Base-by-base conservation (phyloP, 1,140 invertebrate species). In the Zophobas morio region DNA sequence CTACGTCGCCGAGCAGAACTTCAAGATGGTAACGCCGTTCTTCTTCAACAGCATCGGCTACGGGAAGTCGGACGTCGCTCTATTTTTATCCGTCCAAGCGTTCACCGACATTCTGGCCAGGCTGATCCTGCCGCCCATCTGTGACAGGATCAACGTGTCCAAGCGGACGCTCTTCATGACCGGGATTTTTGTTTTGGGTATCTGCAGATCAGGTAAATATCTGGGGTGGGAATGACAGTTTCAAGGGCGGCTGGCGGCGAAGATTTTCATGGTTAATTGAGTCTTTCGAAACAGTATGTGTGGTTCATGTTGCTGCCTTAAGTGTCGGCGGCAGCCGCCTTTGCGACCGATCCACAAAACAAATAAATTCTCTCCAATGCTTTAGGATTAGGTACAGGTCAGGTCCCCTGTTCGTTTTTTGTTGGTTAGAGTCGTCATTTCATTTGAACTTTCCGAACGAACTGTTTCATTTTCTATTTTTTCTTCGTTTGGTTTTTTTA, bases 21-120 rank as follows among this genome's bases (percentile, higher is more conserved):
- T 93, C 82, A 92, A 93, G 84, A 90, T 93, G 88, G 90, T 94
- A 57, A 92, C 91, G 46, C 92, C 93, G 6, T 94, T 94, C 83
- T 94, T 94, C 82, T 90, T 94, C 72, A 87, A 87, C 60, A 89
- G 88, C 81, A 86, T 93, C 76, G 92, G 92, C 76, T 92, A 92
- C 82, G 87, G 88, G 57, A 91, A 90, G 84, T 85, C 87, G 2
- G 91, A 93, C 75, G 89, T 92, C 3, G 93, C 93, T 35, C 90
- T 90, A 76, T 94, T 92, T 82, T 87, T 94, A 20, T 93, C 92
- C 0, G 89, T 94, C 74, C 93, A 92, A 32, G 93, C 93, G 6
- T 90, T 93, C 34, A 91, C 91, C 33, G 93, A 94, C 82, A 93
- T 94, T 66, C 85, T 92, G 8, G 92, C 93, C 0, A 87, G 93